These are phyloP conservation scores for Mustelus asterias DNA, from an alignment of 2,113 vertebrate species.

Conservation along the genomic window DNA sequence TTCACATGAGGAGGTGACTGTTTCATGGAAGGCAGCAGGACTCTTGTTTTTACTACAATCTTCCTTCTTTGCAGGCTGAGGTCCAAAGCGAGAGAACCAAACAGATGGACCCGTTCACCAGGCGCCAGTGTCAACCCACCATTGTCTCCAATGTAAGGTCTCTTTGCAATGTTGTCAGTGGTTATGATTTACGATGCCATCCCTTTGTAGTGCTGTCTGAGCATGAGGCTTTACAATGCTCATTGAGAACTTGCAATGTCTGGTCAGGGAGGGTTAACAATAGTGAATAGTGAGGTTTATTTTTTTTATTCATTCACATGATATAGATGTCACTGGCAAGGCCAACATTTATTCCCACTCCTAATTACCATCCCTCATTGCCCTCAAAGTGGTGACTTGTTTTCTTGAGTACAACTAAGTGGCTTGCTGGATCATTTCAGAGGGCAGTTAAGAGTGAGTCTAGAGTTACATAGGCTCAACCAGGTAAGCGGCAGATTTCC, in stretches of 20 bases:
- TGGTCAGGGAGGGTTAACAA: not conserved
- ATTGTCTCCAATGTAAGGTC: constrained; percentile 96
- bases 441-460: not conserved
- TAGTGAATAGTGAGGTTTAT: not conserved
- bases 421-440: not conserved
- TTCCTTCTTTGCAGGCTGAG: constrained; percentile 68
- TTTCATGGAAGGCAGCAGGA: not conserved
- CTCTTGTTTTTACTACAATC: not conserved
- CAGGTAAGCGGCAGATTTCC: not conserved
- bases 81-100: constrained; percentile 93
- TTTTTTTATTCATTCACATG: not conserved
- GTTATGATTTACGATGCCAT: too few species aligned
- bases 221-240: not conserved
- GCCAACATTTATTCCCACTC: not conserved
- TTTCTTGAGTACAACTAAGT: not conserved
- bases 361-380: not conserved
- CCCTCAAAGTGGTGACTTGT: not conserved
- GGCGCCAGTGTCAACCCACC: constrained; percentile 95
- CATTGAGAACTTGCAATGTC: not conserved
- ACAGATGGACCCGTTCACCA: constrained; percentile 97
- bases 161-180: not conserved
- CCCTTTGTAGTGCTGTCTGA: not conserved
- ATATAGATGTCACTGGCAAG: not conserved
- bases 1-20: not conserved
- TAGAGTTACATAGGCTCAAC: not conserved